These are phyloP conservation scores for Salvelinus sp. DNA, from an alignment of 2,113 vertebrate species.

Conservation along the genomic window DNA sequence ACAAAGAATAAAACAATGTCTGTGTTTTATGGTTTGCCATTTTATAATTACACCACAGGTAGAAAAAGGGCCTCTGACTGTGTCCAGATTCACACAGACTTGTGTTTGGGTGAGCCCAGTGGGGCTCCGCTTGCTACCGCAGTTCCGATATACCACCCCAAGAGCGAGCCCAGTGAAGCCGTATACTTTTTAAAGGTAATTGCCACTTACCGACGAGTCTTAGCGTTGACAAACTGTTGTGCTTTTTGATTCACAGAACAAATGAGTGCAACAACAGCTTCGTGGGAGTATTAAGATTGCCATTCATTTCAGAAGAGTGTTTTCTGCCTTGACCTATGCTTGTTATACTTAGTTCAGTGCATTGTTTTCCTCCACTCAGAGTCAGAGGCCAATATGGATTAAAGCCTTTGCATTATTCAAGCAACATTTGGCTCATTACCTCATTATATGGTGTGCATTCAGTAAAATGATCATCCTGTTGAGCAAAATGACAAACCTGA, in stretches of 20 bases:
- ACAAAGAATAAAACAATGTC: neutral
- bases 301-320: neutral
- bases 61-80: no score
- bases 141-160: conserved; percentile 2
- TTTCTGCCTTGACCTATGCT: neutral
- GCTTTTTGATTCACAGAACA: neutral
- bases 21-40: neutral
- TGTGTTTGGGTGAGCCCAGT: conserved; percentile 26
- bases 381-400: no score
- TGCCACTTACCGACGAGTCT: conserved; percentile 9
- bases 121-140: conserved; percentile 20
- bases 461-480: no score
- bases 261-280: neutral
- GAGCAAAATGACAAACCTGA: no score
- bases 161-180: conserved; percentile 5
- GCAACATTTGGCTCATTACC: no score
- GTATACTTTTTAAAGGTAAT: conserved; percentile 3
- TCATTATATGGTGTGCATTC: no score
- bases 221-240: neutral
- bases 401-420: no score
- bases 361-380: no score
- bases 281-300: neutral
- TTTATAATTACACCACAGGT: no score
- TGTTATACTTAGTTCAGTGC: neutral
- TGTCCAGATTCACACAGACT: neutral